Evolutionary conservation across 2,888 invertebrate species (phyloP), one percentile per base, ranked within the genome.

Genomic region (Xestia sexstrigata): DNA sequence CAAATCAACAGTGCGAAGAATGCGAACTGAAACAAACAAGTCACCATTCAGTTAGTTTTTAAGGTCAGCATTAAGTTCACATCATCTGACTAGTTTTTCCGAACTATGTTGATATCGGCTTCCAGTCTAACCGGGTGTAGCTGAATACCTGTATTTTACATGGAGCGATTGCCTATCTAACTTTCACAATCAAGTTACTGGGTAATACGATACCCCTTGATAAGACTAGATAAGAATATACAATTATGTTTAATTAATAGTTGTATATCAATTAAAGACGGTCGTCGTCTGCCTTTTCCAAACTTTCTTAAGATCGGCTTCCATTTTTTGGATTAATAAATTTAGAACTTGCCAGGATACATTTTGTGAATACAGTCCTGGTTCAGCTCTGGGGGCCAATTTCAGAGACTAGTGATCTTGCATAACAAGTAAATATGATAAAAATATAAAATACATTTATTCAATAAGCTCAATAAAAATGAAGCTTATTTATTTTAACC

Each of bases 21-120:
- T 42, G 65, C 65, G 8, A 65, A 65, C 65, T 65, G 65, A 8
- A 65, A 65, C 65, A 65, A 65, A 65, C n/a, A 65, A 42, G n/a
- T 65, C n/a, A 11, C 11, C 5, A 23, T 65, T 42, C 15, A n/a
- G 42, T 8, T 65, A 13, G n/a, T n/a, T 4, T 42, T 42, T n/a
- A 42, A n/a, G 15, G 15, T 63, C 15, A 15, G 7, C 65, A 42
- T 42, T n/a, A n/a, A 42, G 65, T n/a, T 1, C 7, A 65, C 42
- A n/a, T 42, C 13, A 15, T 15, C 0, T 23, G 39, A 13, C 39
- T 63, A 39, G 39, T n/a, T 13, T 63, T 39, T 15, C 7, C 7
- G 0, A n/a, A 63, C 23, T 63, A 39, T 11, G 5, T 42, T 35
- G 11, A 39, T n/a, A 8, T 42, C 20, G 60, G 60, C 30, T 60